phyloP scores from a whole-genome alignment of 1,140 invertebrate species.

The Euura lappo region DNA sequence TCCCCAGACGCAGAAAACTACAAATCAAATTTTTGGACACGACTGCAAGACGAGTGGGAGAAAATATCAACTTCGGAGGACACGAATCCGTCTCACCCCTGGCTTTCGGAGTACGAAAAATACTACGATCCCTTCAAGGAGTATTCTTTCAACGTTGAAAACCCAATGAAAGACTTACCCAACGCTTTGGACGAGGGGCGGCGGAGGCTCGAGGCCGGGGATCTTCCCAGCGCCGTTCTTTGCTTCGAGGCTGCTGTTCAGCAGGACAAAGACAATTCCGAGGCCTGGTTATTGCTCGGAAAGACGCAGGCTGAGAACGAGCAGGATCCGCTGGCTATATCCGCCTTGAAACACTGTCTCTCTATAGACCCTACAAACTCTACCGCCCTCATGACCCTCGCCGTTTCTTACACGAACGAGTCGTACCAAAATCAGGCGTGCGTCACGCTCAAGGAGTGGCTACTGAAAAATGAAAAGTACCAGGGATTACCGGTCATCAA shows the following conservation, averaged over 20 bases:
- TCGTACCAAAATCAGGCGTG: slow-evolving; percentile 79
- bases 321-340: slow-evolving; percentile 87
- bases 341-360: slow-evolving; percentile 86
- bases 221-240: slow-evolving; percentile 93
- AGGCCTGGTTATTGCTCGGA: slow-evolving; percentile 84
- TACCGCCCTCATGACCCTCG: slow-evolving; percentile 86
- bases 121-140: slow-evolving; percentile 74
- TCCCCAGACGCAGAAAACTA: slow-evolving; percentile 52
- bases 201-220: slow-evolving; percentile 80
- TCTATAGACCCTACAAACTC: slow-evolving; percentile 82
- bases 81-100: slow-evolving; percentile 64
- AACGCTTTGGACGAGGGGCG: slow-evolving; percentile 89
- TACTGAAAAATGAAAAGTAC: slow-evolving; percentile 87
- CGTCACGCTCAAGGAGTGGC: slow-evolving; percentile 78
- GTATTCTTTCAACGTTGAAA: slow-evolving; percentile 86
- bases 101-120: slow-evolving; percentile 71
- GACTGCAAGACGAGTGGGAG: slow-evolving; percentile 80
- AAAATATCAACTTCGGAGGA: slow-evolving; percentile 65
- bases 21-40: slow-evolving; percentile 75
- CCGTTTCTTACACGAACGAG: slow-evolving; percentile 97
- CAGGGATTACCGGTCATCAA: slow-evolving; percentile 68
- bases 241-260: slow-evolving; percentile 96
- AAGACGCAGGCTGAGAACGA: slow-evolving; percentile 93
- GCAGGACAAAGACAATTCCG: slow-evolving; percentile 78
- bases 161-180: slow-evolving; percentile 82